Percentiles rank a stretch among this genome's conserved stretches.
Conservation (phyloP, 2,113 vertebrate genomes). For the Ailurus styani region DNA sequence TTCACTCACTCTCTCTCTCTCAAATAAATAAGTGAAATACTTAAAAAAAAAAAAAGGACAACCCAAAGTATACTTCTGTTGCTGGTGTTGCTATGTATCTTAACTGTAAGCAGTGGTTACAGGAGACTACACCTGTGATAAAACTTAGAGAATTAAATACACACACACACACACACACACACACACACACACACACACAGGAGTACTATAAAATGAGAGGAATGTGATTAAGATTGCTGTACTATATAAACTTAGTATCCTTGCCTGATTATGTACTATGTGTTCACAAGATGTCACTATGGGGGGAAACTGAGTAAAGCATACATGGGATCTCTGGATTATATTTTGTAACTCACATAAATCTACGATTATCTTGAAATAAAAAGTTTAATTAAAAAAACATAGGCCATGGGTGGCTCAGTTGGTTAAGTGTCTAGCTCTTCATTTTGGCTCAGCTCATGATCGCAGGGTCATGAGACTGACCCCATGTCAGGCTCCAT, state of each 20-base stretch:
- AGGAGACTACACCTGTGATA: not conserved
- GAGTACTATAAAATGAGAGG: not conserved
- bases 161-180: not conserved
- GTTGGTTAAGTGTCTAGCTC: not conserved
- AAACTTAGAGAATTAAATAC: not conserved
- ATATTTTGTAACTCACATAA: not conserved
- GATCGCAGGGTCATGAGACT: not conserved
- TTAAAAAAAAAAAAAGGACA: not conserved
- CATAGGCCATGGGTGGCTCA: not conserved
- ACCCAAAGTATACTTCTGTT: not conserved
- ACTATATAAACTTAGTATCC: not conserved
- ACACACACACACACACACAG: not conserved
- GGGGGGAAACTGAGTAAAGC: not conserved
- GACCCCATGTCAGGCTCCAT: not conserved
- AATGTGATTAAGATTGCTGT: not conserved
- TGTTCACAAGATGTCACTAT: not conserved
- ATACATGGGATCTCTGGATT: not conserved
- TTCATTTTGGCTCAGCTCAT: not conserved
- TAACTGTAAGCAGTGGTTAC: not conserved
- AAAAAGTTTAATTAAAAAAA: not conserved
- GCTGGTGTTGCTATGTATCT: not conserved
- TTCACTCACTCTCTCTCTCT: too few species aligned
- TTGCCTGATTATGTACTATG: not conserved
- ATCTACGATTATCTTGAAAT: not conserved
- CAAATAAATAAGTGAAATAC: too few species aligned